These are phyloP conservation scores for Mechanitis messenoides DNA, from an alignment of 2,888 invertebrate species.

Conservation along the genomic window DNA sequence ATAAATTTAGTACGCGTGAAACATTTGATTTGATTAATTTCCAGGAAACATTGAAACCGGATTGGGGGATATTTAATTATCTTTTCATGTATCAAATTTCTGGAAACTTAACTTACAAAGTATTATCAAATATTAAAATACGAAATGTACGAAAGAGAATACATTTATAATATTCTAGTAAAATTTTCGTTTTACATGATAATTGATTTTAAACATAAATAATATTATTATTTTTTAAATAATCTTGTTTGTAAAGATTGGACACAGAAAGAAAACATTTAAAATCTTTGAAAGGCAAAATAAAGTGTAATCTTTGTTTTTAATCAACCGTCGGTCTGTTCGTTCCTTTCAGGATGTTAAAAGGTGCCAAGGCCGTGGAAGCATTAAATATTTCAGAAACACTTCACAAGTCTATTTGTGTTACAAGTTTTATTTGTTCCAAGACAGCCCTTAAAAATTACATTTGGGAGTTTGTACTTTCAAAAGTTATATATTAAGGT, in stretches of 20 bases:
- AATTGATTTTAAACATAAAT: too few species aligned
- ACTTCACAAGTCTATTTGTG: conserved; percentile 23
- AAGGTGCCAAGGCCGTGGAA: conserved; percentile 27
- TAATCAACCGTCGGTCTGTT: conserved; percentile 18
- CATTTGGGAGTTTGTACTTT: neutral
- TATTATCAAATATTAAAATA: too few species aligned
- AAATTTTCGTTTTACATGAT: too few species aligned
- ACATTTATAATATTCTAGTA: too few species aligned
- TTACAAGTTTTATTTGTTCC: conserved; percentile 19
- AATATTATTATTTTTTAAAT: too few species aligned
- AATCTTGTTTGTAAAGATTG: too few species aligned
- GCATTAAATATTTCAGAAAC: conserved; percentile 31
- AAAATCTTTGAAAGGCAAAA: conserved; percentile 14
- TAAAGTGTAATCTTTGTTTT: conserved; percentile 19
- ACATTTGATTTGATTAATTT: conserved; percentile 29
- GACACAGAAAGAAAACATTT: conserved; percentile 7
- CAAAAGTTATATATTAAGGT: neutral
- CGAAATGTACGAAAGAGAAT: too few species aligned
- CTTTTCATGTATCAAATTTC: neutral
- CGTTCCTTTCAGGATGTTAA: conserved; percentile 24
- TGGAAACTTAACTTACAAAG: too few species aligned
- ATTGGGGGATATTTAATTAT: neutral
- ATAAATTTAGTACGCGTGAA: conserved; percentile 33
- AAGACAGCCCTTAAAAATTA: conserved; percentile 3
- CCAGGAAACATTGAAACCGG: neutral